Conservation (phyloP, 2,888 invertebrate genomes). For the Geophilus truncorum region DNA sequence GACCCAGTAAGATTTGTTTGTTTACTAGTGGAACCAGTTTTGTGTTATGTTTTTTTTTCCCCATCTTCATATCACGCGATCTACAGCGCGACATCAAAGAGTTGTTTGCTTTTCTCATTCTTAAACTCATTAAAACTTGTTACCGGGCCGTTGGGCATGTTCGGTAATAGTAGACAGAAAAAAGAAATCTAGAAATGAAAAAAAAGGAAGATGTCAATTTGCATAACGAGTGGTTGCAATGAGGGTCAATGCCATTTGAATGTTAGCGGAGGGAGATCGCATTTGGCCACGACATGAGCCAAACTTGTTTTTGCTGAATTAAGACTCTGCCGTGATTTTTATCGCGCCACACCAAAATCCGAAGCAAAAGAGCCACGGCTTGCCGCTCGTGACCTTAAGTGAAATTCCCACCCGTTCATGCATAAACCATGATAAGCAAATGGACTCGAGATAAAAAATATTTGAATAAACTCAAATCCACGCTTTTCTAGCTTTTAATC, state of each 20-base stretch:
- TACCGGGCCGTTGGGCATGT: background rate
- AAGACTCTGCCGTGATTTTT: background rate
- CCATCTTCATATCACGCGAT: background rate
- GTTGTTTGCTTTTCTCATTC: background rate
- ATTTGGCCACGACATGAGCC: constrained; percentile 10
- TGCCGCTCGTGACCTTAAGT: background rate
- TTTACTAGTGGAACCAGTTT: background rate
- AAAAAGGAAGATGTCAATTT: background rate
- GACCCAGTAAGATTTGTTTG: constrained; percentile 3
- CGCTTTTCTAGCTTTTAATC: no score
- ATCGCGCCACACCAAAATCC: background rate
- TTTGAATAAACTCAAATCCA: no score
- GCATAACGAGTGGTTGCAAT: constrained; percentile 4
- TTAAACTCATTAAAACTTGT: background rate
- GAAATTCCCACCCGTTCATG: constrained; percentile 1
- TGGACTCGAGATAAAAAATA: background rate
- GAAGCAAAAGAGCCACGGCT: background rate
- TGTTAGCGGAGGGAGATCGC: background rate
- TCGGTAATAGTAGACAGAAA: background rate
- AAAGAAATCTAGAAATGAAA: background rate
- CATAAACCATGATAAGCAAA: background rate
- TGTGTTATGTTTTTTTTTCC: background rate
- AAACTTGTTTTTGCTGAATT: constrained; percentile 10
- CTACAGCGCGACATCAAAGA: background rate
- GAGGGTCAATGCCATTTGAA: constrained; percentile 4